Percentiles rank a stretch among this genome's conserved stretches.
phyloP scores from a whole-genome alignment of 1,140 invertebrate genomes.

The Drosophila orosa region DNA sequence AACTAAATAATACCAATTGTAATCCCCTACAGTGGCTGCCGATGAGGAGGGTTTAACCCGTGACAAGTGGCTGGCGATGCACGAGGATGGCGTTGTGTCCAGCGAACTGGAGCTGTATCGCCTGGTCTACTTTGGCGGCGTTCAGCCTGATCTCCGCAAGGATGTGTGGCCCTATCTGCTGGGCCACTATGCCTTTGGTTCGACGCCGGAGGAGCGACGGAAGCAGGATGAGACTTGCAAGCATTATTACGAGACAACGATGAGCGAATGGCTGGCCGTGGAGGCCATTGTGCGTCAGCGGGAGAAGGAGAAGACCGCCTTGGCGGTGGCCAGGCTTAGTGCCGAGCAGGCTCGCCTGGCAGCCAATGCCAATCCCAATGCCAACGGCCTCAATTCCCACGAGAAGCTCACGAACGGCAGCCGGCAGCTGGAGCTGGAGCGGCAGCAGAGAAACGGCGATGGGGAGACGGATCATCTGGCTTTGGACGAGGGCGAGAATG shows the following conservation, averaged over 20 bases:
- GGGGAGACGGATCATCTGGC: slow-evolving; percentile 22
- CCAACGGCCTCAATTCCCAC: slow-evolving; percentile 2
- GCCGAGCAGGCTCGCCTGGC: slow-evolving; percentile 82
- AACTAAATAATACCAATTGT: slow-evolving; percentile 33
- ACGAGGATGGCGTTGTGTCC: slow-evolving; percentile 86
- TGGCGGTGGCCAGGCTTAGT: slow-evolving; percentile 87
- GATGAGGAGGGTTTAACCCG: slow-evolving; percentile 88
- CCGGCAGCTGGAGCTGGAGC: slow-evolving; percentile 75
- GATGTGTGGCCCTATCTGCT: slow-evolving; percentile 96
- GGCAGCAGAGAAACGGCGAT: slow-evolving; percentile 75
- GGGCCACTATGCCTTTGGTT: slow-evolving; percentile 93
- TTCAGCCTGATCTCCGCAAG: slow-evolving; percentile 91
- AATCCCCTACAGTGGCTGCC: slow-evolving; percentile 84
- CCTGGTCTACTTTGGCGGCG: slow-evolving; percentile 94
- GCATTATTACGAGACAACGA: slow-evolving; percentile 93
- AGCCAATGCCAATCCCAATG: slow-evolving; percentile 12
- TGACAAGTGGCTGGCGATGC: slow-evolving; percentile 88
- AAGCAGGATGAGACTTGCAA: slow-evolving; percentile 88
- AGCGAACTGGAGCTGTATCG: slow-evolving; percentile 90
- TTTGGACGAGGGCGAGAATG: slow-evolving; percentile 47
- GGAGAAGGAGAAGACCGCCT: slow-evolving; percentile 90
- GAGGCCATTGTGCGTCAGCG: slow-evolving; percentile 95
- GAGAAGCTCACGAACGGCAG: slow-evolving; percentile 60
- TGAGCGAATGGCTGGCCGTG: slow-evolving; percentile 97
- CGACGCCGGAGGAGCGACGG: slow-evolving; percentile 88